Conservation (phyloP, 2,797 vertebrate genomes). For the Mallotus villosus region DNA sequence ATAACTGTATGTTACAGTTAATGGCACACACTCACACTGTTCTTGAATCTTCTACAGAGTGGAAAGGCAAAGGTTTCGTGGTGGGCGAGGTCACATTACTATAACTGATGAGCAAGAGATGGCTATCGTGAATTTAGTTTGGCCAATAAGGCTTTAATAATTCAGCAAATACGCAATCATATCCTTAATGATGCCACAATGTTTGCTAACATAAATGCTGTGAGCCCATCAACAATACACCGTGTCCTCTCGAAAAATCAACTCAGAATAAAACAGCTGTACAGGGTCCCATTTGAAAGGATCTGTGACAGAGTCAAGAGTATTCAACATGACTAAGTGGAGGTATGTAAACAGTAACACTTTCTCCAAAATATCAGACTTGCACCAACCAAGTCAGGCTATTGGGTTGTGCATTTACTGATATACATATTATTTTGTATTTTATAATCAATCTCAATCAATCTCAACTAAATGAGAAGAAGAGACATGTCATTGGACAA, state of each 20-base stretch:
- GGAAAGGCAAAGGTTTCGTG: neutral
- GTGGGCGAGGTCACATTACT: no score
- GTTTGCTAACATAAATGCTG: neutral
- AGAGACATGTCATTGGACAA: neutral
- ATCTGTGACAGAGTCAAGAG: neutral
- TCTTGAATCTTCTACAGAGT: neutral
- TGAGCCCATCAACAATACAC: neutral
- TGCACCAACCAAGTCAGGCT: no score
- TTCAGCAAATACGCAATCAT: neutral
- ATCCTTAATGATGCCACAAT: neutral
- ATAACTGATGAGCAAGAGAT: no score
- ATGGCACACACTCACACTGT: neutral
- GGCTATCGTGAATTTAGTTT: no score
- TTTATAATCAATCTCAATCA: neutral
- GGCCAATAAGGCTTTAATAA: neutral
- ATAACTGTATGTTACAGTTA: neutral
- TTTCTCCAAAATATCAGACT: neutral
- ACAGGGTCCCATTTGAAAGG: neutral
- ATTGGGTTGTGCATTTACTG: neutral
- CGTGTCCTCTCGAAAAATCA: neutral
- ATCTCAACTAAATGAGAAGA: no score
- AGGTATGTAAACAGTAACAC: neutral
- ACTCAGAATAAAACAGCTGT: neutral
- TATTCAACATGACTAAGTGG: neutral
- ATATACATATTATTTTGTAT: neutral